Percentiles rank a stretch among this genome's conserved stretches.
Conservation (phyloP, 2,113 vertebrate genomes). For the Vanacampus margaritifer region DNA sequence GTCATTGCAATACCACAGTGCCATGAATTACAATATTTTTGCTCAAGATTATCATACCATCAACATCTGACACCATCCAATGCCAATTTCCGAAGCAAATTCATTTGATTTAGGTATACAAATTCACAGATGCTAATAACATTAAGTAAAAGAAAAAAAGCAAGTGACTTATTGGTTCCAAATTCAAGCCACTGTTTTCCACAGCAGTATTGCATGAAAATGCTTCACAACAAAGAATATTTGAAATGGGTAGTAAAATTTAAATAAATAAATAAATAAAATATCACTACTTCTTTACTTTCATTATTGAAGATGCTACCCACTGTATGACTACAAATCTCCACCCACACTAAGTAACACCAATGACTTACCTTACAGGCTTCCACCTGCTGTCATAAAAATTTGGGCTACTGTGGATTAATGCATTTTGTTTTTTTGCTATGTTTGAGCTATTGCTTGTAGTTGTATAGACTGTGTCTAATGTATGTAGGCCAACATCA, state of each 20-base stretch:
- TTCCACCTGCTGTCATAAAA: not conserved
- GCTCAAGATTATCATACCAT: too few relatives aligned
- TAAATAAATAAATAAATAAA: not conserved
- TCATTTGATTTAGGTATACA: too few relatives aligned
- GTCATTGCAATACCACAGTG: too few relatives aligned
- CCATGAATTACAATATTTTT: too few relatives aligned
- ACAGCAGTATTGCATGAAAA: not conserved
- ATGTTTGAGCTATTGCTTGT: not conserved
- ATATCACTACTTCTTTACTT: not conserved
- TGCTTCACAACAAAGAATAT: not conserved
- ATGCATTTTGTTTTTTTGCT: not conserved
- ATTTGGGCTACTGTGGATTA: not conserved
- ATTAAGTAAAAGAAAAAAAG: too few relatives aligned
- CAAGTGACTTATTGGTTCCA: not conserved
- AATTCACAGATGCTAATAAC: too few relatives aligned
- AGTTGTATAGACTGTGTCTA: not conserved
- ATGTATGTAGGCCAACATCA: conserved; percentile 1
- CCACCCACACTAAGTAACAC: not conserved
- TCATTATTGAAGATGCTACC: not conserved
- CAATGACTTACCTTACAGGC: not conserved
- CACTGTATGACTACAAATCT: not conserved
- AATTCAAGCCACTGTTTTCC: not conserved
- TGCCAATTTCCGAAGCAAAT: too few relatives aligned
- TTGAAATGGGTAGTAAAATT: not conserved
- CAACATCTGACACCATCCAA: too few relatives aligned